Base-by-base conservation (phyloP, 2,113 vertebrate species). In the Phrynocephalus versicolor region DNA sequence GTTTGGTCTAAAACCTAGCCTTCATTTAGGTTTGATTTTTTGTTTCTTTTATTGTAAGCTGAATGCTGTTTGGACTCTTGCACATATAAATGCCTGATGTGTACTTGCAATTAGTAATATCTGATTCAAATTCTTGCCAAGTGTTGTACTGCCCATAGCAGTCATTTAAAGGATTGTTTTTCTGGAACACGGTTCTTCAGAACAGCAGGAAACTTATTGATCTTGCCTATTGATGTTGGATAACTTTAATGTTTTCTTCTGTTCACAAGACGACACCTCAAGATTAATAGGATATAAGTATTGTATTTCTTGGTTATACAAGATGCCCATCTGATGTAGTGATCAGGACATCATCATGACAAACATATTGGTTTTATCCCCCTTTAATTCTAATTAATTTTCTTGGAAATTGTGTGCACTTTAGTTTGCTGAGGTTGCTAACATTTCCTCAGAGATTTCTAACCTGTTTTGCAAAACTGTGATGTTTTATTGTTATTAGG, bases 61-160 rank as follows among this genome's bases (percentile, higher is more conserved):
- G 4, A 87, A 84, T 16, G 8, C 41, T 1, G 0, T 85, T 37
- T 87, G 19, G 88, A 0, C 1, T 60, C 15, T 60, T 30, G 23
- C 1, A 76, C 15, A 88, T 64, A 82, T 74, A 87, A 88, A 71
- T 73, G 2, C 57, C 21, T 35, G n/a, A 3, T 67, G 77, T 7
- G 10, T 83, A 90, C 85, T 25, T 77, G 41, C 85, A 73, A 7
- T 30, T 79, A 67, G 60, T 25, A 76, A 2, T 57, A 51, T 75
- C 87, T 86, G 65, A 83, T 78, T 8, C 39, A 82, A 23, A 2
- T 73, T 82, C 35, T 0, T 75, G 25, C 70, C 75, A 2, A 33
- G 6, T 7, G 1, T 45, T 86, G 16, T 35, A 14, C 51, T 51
- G 1, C 13, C 70, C 75, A 35, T 1, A 25, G 2, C 65, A 79